Evolutionary conservation across 2,113 vertebrate species (phyloP).

Genomic region (Pluvialis apricaria): DNA sequence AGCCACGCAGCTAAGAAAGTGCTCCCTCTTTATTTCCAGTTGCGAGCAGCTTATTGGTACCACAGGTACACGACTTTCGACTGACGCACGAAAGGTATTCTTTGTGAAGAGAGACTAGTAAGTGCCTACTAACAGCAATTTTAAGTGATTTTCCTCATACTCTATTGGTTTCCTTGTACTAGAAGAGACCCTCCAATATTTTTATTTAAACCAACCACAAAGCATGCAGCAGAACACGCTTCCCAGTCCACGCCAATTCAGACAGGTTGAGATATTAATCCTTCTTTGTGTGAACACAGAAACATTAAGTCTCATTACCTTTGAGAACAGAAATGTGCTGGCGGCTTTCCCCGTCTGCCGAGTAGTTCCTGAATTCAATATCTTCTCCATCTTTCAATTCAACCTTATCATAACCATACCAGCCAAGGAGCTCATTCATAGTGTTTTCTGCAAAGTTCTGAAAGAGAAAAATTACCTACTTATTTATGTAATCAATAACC

Average conservation of each 20-base stretch:
- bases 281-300: constrained; percentile 55
- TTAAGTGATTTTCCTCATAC: not conserved
- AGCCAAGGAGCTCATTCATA: constrained; percentile 99
- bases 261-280: constrained; percentile 58
- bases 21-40: not conserved
- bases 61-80: not conserved
- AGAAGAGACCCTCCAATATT: not conserved
- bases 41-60: not conserved
- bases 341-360: constrained; percentile 86
- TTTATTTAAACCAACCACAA: constrained; percentile 36
- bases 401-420: constrained; percentile 99
- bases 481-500: constrained; percentile 76
- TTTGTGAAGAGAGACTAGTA: not conserved
- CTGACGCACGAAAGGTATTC: not conserved
- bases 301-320: constrained; percentile 82
- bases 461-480: constrained; percentile 75
- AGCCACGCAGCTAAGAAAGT: not conserved
- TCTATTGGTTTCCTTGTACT: not conserved
- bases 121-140: not conserved
- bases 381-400: constrained; percentile 97
- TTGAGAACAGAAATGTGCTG: constrained; percentile 99
- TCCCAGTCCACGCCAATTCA: constrained; percentile 15
- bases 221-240: constrained; percentile 45
- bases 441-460: constrained; percentile 99
- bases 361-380: constrained; percentile 93